Conservation (phyloP, 35 echinoderm and acorn worm species). For the Ophiothrix spiculata region DNA sequence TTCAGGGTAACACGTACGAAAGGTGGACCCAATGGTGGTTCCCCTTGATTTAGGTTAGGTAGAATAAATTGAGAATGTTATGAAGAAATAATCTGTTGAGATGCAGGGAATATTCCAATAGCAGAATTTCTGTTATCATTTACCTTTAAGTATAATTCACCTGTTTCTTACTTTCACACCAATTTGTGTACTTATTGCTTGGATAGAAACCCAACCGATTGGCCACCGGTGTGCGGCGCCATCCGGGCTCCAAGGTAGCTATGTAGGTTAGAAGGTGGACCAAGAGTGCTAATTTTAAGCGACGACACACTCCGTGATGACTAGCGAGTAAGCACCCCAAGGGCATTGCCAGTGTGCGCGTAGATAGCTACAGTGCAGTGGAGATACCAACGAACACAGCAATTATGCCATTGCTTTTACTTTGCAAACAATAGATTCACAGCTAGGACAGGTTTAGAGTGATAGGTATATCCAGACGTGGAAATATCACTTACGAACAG, state of each 20-base stretch:
- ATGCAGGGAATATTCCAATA: neutral
- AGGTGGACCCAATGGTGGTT: neutral
- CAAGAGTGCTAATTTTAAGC: neutral
- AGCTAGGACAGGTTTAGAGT: slow-evolving; percentile 5
- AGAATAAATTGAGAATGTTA: neutral
- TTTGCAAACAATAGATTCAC: slow-evolving; percentile 9
- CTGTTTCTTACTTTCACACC: neutral
- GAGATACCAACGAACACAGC: slow-evolving; percentile 9
- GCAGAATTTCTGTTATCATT: neutral
- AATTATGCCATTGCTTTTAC: neutral
- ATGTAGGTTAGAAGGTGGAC: slow-evolving; percentile 12
- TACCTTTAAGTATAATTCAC: neutral
- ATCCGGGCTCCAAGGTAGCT: neutral
- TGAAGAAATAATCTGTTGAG: neutral
- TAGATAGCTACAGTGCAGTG: neutral
- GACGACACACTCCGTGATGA: no score
- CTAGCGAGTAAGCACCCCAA: neutral
- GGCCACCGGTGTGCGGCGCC: neutral
- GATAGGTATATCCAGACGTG: neutral
- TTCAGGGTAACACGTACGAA: neutral
- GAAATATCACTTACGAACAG: neutral
- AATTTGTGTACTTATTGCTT: slow-evolving; percentile 6
- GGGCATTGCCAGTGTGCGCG: slow-evolving; percentile 1
- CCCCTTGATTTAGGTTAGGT: neutral
- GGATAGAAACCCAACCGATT: slow-evolving; percentile 2